Evolutionary conservation across 2,113 vertebrate species (phyloP).

Genomic region (Spea multiplicata): DNA sequence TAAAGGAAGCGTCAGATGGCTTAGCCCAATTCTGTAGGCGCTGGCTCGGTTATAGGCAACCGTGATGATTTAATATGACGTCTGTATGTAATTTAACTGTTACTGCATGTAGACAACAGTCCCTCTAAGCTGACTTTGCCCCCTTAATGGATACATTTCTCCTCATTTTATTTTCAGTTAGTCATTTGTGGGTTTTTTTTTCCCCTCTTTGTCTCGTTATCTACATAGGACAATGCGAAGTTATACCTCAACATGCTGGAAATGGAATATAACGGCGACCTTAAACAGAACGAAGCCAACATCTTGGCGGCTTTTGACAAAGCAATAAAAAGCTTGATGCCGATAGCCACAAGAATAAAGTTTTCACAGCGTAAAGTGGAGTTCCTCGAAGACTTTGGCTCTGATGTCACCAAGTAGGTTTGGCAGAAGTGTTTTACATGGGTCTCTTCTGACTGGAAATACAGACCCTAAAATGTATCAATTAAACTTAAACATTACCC

Average conservation of each 20-base stretch:
- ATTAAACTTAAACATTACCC: too few relatives aligned
- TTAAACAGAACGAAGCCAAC: slow-evolving; percentile 86
- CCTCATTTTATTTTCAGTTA: too few relatives aligned
- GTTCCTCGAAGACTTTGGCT: slow-evolving; percentile 97
- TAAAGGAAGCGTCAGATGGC: not conserved
- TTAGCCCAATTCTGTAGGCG: not conserved
- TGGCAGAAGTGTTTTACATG: too few relatives aligned
- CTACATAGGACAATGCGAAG: slow-evolving; percentile 81
- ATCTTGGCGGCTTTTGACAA: slow-evolving; percentile 90
- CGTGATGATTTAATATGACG: slow-evolving; percentile 64
- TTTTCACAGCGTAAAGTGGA: slow-evolving; percentile 97
- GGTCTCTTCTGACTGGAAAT: too few relatives aligned
- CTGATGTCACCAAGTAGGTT: slow-evolving; percentile 88
- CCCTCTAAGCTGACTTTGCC: slow-evolving; percentile 81
- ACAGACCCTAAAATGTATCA: too few relatives aligned
- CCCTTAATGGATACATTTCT: not conserved
- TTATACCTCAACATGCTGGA: slow-evolving; percentile 95
- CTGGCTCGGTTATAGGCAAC: slow-evolving; percentile 57
- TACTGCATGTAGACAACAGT: slow-evolving; percentile 72
- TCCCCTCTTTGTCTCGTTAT: slow-evolving; percentile 43
- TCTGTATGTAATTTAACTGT: slow-evolving; percentile 53
- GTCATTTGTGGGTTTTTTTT: not conserved
- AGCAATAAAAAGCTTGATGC: slow-evolving; percentile 79
- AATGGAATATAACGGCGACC: slow-evolving; percentile 89
- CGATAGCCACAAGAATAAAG: slow-evolving; percentile 82